Conservation (phyloP, 2,797 vertebrate species). For the Molossus molossus region DNA sequence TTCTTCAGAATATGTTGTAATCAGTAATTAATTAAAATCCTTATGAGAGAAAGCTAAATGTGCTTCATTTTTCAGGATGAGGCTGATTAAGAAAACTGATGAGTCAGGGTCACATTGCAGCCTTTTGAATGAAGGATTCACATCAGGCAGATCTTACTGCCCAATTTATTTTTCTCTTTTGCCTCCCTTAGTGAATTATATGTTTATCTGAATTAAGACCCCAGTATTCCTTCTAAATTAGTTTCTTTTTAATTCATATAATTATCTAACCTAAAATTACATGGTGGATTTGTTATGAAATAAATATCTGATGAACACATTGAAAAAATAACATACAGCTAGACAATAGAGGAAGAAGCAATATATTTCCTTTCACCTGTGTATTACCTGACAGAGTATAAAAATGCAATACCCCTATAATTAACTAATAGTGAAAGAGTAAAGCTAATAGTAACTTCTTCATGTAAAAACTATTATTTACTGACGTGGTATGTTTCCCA, state of each 20-base stretch:
- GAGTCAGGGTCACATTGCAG: not conserved
- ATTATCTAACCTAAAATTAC: not conserved
- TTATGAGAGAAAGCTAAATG: not conserved
- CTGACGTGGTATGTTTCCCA: not conserved
- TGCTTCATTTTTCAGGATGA: slow-evolving; percentile 32
- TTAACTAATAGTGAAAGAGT: not conserved
- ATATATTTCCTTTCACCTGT: not conserved
- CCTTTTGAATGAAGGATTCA: slow-evolving; percentile 7
- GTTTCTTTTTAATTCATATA: not conserved
- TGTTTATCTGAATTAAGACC: not conserved
- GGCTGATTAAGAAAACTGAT: not conserved
- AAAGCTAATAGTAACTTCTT: not conserved
- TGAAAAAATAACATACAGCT: not conserved
- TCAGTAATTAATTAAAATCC: slow-evolving; percentile 52
- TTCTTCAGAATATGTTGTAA: slow-evolving; percentile 60
- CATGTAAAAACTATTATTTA: not conserved
- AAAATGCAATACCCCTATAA: not conserved
- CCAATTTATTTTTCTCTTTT: not conserved
- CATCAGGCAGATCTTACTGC: not conserved
- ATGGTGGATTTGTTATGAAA: not conserved
- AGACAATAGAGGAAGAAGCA: not conserved
- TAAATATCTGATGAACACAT: not conserved
- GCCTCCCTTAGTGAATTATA: not conserved
- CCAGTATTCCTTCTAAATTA: not conserved
- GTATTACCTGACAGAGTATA: not conserved